Evolutionary conservation across 2,888 invertebrate genomes (phyloP), one percentile per base, ranked within the genome.

Genomic region (Pteria penguin): DNA sequence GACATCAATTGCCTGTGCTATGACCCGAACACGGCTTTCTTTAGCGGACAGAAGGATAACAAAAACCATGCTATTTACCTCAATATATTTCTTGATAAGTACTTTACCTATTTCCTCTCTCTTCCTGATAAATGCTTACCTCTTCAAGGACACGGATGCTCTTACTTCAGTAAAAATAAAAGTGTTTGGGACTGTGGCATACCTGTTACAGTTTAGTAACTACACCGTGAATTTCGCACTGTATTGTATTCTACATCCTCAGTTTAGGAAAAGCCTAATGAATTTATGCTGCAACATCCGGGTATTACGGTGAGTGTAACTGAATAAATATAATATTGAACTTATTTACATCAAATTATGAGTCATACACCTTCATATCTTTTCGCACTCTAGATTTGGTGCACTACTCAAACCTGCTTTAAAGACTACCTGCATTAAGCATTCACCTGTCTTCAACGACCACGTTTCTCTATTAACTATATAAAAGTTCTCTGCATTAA

Each of bases 71-170:
- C 26, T 73, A 29, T 24, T 73, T 52, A 60, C 32, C 0, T 60
- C 57, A 26, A 0, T 26, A 14, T 67, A 67, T 26, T 73, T 73
- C 26, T 14, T 73, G 2, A 2, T 67, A 11, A 36, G 67, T 8
- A 73, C 73, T 26, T n/a, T 73, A 24, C 73, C 73, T 1, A 67
- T 73, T 4, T 67, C 67, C 18, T n/a, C 55, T 4, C 54, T 67
- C n/a, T 73, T 61, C 24, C 45, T 73, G 2, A 8, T 65, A 11
- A 65, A 76, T 54, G 18, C 36, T 2, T 65, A 65, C 45, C 27
- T 60, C 11, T 52, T 33, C 2, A 8, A 36, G n/a, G 24, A 26
- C 11, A 65, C 36, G 2, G 65, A 65, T 11, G 24, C 36, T 36
- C 8, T 65, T 0, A 22, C 31, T 4, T 8, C 18, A 45, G 72